A percentile compares a stretch with the other conserved stretches of the same genome.
phyloP scores from a whole-genome alignment of 2,888 invertebrate species.

The Tridacna crocea region DNA sequence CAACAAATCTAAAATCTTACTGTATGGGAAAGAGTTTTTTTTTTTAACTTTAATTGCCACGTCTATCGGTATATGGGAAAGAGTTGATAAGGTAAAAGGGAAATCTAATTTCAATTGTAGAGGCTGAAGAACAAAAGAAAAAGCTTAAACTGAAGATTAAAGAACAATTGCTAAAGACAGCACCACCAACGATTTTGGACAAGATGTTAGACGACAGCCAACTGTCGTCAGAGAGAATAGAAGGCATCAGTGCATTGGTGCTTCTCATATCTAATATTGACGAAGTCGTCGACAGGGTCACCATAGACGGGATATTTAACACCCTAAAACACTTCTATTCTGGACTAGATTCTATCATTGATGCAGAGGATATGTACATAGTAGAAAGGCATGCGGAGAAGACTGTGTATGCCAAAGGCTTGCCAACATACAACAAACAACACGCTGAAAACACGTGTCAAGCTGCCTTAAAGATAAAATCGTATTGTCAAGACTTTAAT shows the following conservation, averaged over 20 bases:
- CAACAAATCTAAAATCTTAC: too few species aligned
- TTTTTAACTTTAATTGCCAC: too few species aligned
- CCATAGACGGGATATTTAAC: constrained; percentile 21
- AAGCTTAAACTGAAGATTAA: not conserved
- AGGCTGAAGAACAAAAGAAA: not conserved
- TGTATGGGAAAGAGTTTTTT: too few species aligned
- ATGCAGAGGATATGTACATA: constrained; percentile 15
- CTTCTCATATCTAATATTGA: constrained; percentile 17
- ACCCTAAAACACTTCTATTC: constrained; percentile 27
- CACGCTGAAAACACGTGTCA: not conserved
- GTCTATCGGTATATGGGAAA: too few species aligned
- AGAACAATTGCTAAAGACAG: not conserved
- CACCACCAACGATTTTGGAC: constrained; percentile 22
- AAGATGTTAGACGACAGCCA: constrained; percentile 5
- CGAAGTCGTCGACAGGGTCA: constrained; percentile 2
- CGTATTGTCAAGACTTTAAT: constrained; percentile 20
- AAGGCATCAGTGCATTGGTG: constrained; percentile 18
- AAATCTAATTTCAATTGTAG: not conserved
- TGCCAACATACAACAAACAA: not conserved
- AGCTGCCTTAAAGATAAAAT: constrained; percentile 7
- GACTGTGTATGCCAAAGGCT: constrained; percentile 10
- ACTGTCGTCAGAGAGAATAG: not conserved
- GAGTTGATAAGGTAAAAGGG: too few species aligned
- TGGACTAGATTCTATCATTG: constrained; percentile 23
- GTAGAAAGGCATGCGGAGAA: constrained; percentile 16